Conservation (phyloP, 2,113 vertebrate species). For the Plectropomus leopardus region DNA sequence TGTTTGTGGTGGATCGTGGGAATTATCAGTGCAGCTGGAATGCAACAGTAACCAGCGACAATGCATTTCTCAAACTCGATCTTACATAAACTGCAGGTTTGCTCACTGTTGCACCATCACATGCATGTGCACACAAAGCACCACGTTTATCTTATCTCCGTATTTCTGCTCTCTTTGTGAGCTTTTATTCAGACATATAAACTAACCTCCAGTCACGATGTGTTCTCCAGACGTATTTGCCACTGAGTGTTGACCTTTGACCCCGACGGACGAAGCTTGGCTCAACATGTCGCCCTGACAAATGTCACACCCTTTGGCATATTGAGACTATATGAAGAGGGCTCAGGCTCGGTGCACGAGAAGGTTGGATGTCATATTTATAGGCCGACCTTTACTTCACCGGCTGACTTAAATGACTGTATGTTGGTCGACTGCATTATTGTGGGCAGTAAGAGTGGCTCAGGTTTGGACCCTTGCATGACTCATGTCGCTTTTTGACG, state of each 20-base stretch:
- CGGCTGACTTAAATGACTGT: conserved; percentile 18
- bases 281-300: not conserved
- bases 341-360: not conserved
- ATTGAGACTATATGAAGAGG: conserved; percentile 21
- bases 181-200: not conserved
- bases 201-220: not conserved
- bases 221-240: not conserved
- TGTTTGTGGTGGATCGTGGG: not conserved
- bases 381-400: conserved; percentile 56
- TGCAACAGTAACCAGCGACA: conserved; percentile 15
- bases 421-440: not conserved
- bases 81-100: not conserved
- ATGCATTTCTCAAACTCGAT: not conserved
- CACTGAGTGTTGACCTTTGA: not conserved
- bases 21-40: conserved; percentile 24
- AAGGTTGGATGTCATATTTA: conserved; percentile 40
- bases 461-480: not conserved
- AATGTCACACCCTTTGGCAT: conserved; percentile 50
- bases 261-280: accelerated
- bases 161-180: too few relatives aligned
- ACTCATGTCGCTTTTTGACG: not conserved
- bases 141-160: conserved; percentile 13
- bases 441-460: not conserved
- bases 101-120: conserved; percentile 28
- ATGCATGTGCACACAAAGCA: conserved; percentile 26